phyloP scores from a whole-genome alignment of 2,113 vertebrate genomes.

The Oryzias celebensis region DNA sequence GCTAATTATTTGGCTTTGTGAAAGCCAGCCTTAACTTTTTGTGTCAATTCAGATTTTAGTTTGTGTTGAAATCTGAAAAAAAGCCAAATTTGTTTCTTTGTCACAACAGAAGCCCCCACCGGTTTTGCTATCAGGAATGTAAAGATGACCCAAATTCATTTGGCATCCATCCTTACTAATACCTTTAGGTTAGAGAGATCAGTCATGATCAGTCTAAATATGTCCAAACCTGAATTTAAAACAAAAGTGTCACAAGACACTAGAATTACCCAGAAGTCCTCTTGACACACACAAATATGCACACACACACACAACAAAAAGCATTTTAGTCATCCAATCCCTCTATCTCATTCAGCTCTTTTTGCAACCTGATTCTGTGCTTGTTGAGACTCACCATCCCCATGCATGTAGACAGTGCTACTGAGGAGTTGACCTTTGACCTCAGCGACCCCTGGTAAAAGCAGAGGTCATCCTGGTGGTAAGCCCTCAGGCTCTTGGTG shows the following conservation, averaged over 20 bases:
- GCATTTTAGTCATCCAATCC: not conserved
- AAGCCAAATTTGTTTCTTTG: not conserved
- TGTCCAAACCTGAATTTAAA: constrained; percentile 24
- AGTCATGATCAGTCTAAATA: constrained; percentile 36
- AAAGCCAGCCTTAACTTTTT: no score
- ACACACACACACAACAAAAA: not conserved
- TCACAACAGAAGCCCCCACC: constrained; percentile 29
- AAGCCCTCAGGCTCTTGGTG: constrained; percentile 75
- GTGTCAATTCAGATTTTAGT: no score
- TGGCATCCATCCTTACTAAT: constrained; percentile 20
- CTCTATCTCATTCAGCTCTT: not conserved
- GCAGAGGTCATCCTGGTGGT: constrained; percentile 80
- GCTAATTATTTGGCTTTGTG: no score
- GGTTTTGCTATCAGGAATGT: constrained; percentile 35
- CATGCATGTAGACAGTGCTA: constrained; percentile 86
- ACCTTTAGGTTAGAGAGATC: constrained; percentile 2
- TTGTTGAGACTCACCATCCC: constrained; percentile 85
- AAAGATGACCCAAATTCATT: constrained; percentile 26
- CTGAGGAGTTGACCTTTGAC: constrained; percentile 80
- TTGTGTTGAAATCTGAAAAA: no score
- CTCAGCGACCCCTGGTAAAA: constrained; percentile 87
- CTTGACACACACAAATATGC: constrained; percentile 3
- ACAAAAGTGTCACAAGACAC: constrained; percentile 10
- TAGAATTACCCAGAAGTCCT: not conserved
- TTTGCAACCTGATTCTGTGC: constrained; percentile 32